Evolutionary conservation across 2,113 vertebrate species (phyloP), one percentile per base, ranked within the genome.

Genomic region (Chaetodon trifascialis): DNA sequence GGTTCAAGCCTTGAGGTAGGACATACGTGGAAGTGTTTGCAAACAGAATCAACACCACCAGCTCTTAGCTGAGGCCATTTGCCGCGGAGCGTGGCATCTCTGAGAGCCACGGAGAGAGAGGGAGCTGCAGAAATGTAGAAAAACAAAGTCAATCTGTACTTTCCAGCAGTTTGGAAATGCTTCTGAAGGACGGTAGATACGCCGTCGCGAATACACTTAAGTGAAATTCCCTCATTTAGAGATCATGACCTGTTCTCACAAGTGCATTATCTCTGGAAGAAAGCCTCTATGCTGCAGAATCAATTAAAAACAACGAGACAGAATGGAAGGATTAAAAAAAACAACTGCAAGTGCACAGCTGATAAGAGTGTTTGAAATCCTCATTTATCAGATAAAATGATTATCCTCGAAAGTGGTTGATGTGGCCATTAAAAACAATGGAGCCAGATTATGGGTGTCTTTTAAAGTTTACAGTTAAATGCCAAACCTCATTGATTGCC

Each of bases 311-410:
- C 86, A 80, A 89, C 82, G 47, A 87, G 91, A 91, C 92, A 91
- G 91, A 95, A 94, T 91, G 85, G 87, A 86, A 82, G 93, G 94
- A 95, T 95, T 95, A 94, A 94, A 58, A 94, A 88, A 92, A 66
- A 89, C 85, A 92, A 94, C 89, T 88, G 91, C 89, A 72, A 94
- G 91, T 89, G 87, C 84, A 86, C 82, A 34, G 86, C 92, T 91
- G 95, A 96, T 96, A 96, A 96, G 94, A 91, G 79, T 83, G 87
- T 93, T 93, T 92, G 88, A 93, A 94, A 95, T 94, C 93, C 89
- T 88, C 77, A 91, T 92, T 94, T 94, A 95, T 96, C 95, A 94
- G 95, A 96, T 95, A 93, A 95, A 94, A 94, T 93, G 92, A 96
- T 95, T 94, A 95, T 93, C 94, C 94, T 90, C 60, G 59, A 93